Base-by-base conservation (phyloP, 2,888 invertebrate genomes). In the Agrypnus murinus region DNA sequence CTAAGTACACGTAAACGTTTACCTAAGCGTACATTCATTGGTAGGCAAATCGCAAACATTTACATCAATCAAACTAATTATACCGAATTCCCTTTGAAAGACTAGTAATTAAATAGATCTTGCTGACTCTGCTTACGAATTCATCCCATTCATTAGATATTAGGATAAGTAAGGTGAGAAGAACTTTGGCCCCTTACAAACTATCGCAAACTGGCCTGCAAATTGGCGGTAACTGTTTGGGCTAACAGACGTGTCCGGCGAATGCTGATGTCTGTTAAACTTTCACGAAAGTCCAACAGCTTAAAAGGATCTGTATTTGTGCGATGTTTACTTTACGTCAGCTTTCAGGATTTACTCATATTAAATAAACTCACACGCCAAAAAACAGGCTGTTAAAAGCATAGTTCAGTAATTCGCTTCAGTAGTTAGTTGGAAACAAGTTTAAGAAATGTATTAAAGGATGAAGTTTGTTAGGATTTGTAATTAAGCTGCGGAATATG, bases 201-300 rank as follows among this genome's bases (percentile, higher is more conserved):
- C 68, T 67, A 60, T 68, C 69, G 53, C 59, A 69, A 72, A 74
- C 74, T 69, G 74, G 67, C 70, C 75, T 55, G 70, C 72, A 76
- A 76, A 76, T 76, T 76, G 74, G 71, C 75, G 73, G 73, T 76
- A 76, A 76, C 76, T 75, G 74, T 72, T 76, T 74, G 69, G 74
- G 74, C 72, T 71, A 76, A 76, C 76, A 76, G 62, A 70, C 70
- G 70, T 70, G 70, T 70, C 70, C 70, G 59, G 55, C 60, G 70
- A 70, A 65, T 70, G 70, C 70, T 65, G 70, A 70, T 70, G 65
- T 55, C 62, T 65, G 65, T 70, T 70, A 60, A 65, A 70, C 65
- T 70, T 70, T 64, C 64, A 12, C 45, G 36, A 25, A 60, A 40
- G 65, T 69, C 69, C 55, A 55, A 19, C 25, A 67, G 65, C 64